Conservation (phyloP, 2,797 vertebrate species). For the Sebastes oblongus region DNA sequence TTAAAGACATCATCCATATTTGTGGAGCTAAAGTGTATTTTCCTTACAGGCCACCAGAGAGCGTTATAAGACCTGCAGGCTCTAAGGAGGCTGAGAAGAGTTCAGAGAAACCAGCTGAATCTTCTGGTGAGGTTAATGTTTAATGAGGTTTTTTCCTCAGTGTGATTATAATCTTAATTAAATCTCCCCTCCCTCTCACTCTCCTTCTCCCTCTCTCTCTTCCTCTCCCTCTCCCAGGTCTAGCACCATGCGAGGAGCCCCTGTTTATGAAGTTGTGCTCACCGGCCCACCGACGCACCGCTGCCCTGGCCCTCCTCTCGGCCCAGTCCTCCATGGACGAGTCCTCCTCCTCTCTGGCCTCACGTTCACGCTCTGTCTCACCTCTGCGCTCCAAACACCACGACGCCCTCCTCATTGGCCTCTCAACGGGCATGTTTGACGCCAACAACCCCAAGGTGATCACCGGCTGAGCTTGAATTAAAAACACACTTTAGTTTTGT, state of each 20-base stretch:
- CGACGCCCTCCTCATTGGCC: slow-evolving; percentile 89
- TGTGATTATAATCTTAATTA: slow-evolving; percentile 35
- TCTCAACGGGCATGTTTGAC: slow-evolving; percentile 96
- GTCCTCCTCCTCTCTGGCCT: slow-evolving; percentile 82
- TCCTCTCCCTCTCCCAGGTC: slow-evolving; percentile 17
- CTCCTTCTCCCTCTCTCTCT: neutral
- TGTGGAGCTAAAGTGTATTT: slow-evolving; percentile 15
- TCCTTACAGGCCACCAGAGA: slow-evolving; percentile 71
- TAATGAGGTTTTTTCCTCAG: neutral
- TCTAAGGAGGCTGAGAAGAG: slow-evolving; percentile 32
- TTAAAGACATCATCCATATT: neutral
- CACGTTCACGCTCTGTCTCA: slow-evolving; percentile 89
- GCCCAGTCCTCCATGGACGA: slow-evolving; percentile 91
- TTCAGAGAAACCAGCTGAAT: slow-evolving; percentile 58
- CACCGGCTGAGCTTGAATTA: neutral
- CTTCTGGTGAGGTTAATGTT: slow-evolving; percentile 59
- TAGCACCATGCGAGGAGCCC: slow-evolving; percentile 72
- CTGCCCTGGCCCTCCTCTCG: slow-evolving; percentile 83
- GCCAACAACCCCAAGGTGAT: slow-evolving; percentile 95
- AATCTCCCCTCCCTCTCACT: neutral
- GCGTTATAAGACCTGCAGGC: slow-evolving; percentile 27
- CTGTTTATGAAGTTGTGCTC: slow-evolving; percentile 87
- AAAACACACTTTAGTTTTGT: neutral
- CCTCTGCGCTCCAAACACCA: slow-evolving; percentile 88
- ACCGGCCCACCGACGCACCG: slow-evolving; percentile 79